Evolutionary conservation across 2,113 vertebrate genomes (phyloP).

Genomic region (Hyperopisus bebe): DNA sequence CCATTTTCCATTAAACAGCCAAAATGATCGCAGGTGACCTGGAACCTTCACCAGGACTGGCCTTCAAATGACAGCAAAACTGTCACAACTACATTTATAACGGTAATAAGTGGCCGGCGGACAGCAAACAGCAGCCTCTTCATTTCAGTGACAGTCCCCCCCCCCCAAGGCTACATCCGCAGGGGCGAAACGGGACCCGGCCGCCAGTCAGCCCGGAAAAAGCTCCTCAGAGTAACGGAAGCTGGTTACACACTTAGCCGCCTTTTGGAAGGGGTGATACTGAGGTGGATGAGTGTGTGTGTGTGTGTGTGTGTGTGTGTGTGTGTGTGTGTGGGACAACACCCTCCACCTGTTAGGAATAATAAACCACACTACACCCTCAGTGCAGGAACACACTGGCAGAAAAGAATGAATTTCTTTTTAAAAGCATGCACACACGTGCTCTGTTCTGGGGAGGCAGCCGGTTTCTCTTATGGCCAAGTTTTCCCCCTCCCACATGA

Average conservation of each 20-base stretch:
- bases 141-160: background rate
- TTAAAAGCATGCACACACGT: background rate
- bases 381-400: conserved; percentile 37
- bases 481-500: background rate
- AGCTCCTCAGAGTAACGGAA: background rate
- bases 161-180: background rate
- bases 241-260: background rate
- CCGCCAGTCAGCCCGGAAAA: background rate
- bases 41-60: background rate
- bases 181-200: background rate
- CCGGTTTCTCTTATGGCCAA: background rate
- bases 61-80: background rate
- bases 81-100: background rate
- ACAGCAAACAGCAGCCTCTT: background rate
- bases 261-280: background rate
- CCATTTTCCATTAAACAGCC: background rate
- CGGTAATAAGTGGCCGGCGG: background rate
- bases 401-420: conserved; percentile 31
- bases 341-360: background rate
- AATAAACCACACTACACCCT: background rate
- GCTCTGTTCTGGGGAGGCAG: background rate
- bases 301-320: background rate
- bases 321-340: background rate
- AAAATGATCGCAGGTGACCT: background rate
- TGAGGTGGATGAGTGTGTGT: background rate